These are phyloP conservation scores for Chrysolina americana DNA, from an alignment of 2,888 invertebrate genomes.

Conservation along the genomic window DNA sequence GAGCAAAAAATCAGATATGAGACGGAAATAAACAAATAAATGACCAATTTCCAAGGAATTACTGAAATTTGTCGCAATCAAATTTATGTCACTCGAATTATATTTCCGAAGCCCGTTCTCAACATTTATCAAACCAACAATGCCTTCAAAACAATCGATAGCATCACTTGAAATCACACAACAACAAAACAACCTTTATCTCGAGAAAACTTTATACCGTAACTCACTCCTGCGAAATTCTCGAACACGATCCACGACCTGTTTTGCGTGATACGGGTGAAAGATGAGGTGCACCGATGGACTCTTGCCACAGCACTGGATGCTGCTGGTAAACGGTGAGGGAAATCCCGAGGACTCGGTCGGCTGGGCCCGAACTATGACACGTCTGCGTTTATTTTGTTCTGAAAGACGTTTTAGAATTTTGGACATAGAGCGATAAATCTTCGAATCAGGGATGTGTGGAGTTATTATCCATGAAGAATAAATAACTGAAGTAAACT, in stretches of 20 bases:
- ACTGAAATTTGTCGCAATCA: no score
- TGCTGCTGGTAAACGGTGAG: constrained; percentile 48
- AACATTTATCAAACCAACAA: neutral
- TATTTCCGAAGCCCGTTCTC: neutral
- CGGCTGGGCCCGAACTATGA: constrained; percentile 54
- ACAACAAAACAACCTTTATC: constrained; percentile 20
- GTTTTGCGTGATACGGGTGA: neutral
- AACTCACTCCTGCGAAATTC: neutral
- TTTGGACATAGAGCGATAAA: constrained; percentile 39
- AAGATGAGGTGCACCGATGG: constrained; percentile 17
- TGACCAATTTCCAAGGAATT: no score
- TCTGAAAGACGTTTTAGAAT: constrained; percentile 32
- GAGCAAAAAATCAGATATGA: no score
- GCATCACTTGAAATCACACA: constrained; percentile 9
- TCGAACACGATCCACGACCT: neutral
- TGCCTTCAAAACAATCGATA: neutral
- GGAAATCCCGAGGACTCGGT: constrained; percentile 50
- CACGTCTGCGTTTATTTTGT: constrained; percentile 54
- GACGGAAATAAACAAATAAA: no score
- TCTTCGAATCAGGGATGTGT: constrained; percentile 32
- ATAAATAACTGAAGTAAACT: constrained; percentile 15
- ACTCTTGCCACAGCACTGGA: constrained; percentile 54
- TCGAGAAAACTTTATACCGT: neutral
- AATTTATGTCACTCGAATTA: no score
- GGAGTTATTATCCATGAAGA: constrained; percentile 38